Percentiles rank a stretch among this genome's conserved stretches.
Conservation (phyloP, 2,888 invertebrate genomes). For the Sturmia bella region DNA sequence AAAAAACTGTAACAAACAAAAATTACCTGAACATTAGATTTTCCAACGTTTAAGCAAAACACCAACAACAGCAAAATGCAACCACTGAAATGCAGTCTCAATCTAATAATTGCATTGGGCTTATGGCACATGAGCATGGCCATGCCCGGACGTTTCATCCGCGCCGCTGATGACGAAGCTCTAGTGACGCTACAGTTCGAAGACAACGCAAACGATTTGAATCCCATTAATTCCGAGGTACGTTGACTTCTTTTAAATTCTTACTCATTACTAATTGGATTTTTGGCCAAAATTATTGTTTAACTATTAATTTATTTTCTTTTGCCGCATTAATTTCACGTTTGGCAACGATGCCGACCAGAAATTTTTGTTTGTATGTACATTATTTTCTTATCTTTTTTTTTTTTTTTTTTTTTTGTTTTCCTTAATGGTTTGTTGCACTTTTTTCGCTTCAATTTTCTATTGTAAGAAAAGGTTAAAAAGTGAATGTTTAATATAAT, state of each 20-base stretch:
- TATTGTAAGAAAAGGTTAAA: too few species aligned
- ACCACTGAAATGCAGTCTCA: slow-evolving; percentile 74
- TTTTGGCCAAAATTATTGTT: slow-evolving; percentile 18
- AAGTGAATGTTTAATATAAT: too few species aligned
- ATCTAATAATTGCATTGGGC: slow-evolving; percentile 73
- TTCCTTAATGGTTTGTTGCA: too few species aligned
- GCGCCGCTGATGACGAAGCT: slow-evolving; percentile 75
- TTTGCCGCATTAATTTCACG: slow-evolving; percentile 23
- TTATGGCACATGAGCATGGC: slow-evolving; percentile 74
- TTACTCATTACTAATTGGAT: background rate
- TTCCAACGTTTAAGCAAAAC: background rate
- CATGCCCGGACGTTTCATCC: slow-evolving; percentile 76
- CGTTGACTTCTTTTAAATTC: slow-evolving; percentile 6
- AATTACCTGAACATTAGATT: slow-evolving; percentile 27
- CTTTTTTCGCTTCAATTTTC: too few species aligned
- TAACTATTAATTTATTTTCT: background rate
- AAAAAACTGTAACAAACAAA: slow-evolving; percentile 17
- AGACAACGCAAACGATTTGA: slow-evolving; percentile 75
- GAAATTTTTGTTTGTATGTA: background rate
- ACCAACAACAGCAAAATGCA: slow-evolving; percentile 75
- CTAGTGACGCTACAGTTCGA: slow-evolving; percentile 71
- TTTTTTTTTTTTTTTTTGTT: background rate
- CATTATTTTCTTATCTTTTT: background rate
- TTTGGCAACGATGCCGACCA: slow-evolving; percentile 28
- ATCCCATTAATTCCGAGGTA: slow-evolving; percentile 81